Base-by-base conservation (phyloP, 1,140 invertebrate species). In the Euura saliciscinereae region DNA sequence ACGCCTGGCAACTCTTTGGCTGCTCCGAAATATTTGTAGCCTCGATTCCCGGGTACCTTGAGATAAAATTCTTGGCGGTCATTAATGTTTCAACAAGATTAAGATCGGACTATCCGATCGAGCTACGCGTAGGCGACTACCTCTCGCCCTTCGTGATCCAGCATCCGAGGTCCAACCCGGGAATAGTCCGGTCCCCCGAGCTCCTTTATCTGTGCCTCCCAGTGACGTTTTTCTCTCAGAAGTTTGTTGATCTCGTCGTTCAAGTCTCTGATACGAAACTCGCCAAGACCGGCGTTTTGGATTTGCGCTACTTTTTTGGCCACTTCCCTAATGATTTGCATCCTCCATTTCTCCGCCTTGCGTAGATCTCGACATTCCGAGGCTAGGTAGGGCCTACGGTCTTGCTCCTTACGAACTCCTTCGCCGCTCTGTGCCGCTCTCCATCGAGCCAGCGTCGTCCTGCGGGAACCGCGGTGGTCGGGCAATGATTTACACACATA, bases 241-340 rank as follows among this genome's bases (percentile, higher is more conserved):
- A 99, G 84, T 88, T 99, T 99, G 84, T 99, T 99, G 71, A 99
- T 99, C 88, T 99, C 98, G 89, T 99, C 99, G 85, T 99, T 99
- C 2, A 99, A 87, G 87, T 99, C 99, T 45, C 99, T 89, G 76
- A 99, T 97, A 51, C 98, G 92, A 84, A 99, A 99, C 89, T 99
- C 99, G 1, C 98, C 98, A 1, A 99, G 89, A 77, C 98, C 98
- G 80, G 99, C 98, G 90, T 99, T 99, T 86, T 99, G 98, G 84
- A 99, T 99, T 87, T 99, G 96, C 13, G 98, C 94, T n/a, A 99
- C 98, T 90, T 99, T 99, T 81, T 98, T 97, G 0, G 98, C 96
- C 59, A 99, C 95, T 89, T 99, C 98, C 74, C 97, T 89, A 68
- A 99, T 97, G 72, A 99, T 98, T 85, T 99, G 97, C 84, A 97